Base-by-base conservation (phyloP, 2,113 vertebrate species). In the Carassius gibelio region DNA sequence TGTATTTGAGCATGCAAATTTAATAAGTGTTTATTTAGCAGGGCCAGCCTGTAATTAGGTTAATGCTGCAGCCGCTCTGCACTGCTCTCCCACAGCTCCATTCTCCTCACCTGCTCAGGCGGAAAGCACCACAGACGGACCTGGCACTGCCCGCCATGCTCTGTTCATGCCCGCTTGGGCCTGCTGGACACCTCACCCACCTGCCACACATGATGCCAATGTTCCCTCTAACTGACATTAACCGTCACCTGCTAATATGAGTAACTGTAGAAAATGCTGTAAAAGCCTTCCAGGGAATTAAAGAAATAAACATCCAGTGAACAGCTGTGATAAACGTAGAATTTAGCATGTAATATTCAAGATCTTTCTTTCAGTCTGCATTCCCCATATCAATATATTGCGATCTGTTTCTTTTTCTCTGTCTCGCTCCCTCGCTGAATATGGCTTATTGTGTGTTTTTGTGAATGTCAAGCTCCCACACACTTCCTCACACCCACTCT, bases 1-100 rank as follows among this genome's bases (percentile, higher is more conserved):
- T 88, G 83, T 89, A 89, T 89, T 83, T 89, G 89, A 88, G 89
- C 89, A 89, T 89, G 89, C 89, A 89, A 89, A 89, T 89, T 89
- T 89, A 89, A 89, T 89, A 88, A 88, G 87, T 88, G 85, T 88
- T 88, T 89, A 89, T 89, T 89, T 88, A 87, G 82, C 45, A 52
- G 57, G n/a, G 78, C 75, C 85, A 75, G 86, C n/a, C 59, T 88
- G 89, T 89, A 89, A 89, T 89, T 89, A 88, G 83, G 87, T 89
- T 89, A 89, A 88, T 89, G 89, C 85, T 87, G 85, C 89, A 88
- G 83, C 64, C 50, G 52, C 75, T 38, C n/a, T 68, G 79, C 68
- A 68, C 84, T 68, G 42, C 89, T 88, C 87, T 88, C 83, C 89
- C 55, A 87, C 89, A 85, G 89, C 68, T 85, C 75, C 48, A 87